Evolutionary conservation across 2,797 vertebrate genomes (phyloP).

Genomic region (Sebastes vulpes): DNA sequence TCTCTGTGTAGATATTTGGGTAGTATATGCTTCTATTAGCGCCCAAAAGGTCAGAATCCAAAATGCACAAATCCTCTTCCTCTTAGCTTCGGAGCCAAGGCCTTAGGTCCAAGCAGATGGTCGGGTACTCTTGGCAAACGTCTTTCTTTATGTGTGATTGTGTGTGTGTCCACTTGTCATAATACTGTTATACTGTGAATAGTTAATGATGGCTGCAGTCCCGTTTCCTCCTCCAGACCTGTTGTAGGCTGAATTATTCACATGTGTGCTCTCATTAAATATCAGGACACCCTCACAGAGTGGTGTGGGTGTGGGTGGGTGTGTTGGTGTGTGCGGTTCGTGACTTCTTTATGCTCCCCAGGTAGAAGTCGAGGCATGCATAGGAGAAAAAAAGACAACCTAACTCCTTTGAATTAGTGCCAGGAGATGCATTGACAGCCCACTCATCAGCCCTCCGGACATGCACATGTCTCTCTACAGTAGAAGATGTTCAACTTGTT

Average conservation of each 20-base stretch:
- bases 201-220: slow-evolving; percentile 71
- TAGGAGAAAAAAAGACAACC: neutral
- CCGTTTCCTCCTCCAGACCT: slow-evolving; percentile 50
- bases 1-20: neutral
- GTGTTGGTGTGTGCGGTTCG: slow-evolving; percentile 16
- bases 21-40: neutral
- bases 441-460: slow-evolving; percentile 15
- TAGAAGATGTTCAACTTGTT: slow-evolving; percentile 21
- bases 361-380: slow-evolving; percentile 53
- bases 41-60: slow-evolving; percentile 23
- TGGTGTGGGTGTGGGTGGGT: slow-evolving; percentile 32
- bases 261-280: slow-evolving; percentile 71
- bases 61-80: slow-evolving; percentile 13
- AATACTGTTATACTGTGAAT: slow-evolving; percentile 72
- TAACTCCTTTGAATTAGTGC: slow-evolving; percentile 5
- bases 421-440: slow-evolving; percentile 34
- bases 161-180: slow-evolving; percentile 45
- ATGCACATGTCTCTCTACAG: slow-evolving; percentile 5
- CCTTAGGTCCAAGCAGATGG: slow-evolving; percentile 70
- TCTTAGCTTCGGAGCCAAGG: slow-evolving; percentile 24
- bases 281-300: slow-evolving; percentile 54
- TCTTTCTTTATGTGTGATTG: slow-evolving; percentile 32
- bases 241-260: slow-evolving; percentile 82
- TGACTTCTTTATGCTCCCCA: slow-evolving; percentile 29
- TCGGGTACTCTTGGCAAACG: slow-evolving; percentile 43